phyloP scores from a whole-genome alignment of 2,888 invertebrate genomes.

The Agonopterix alstromeriana region DNA sequence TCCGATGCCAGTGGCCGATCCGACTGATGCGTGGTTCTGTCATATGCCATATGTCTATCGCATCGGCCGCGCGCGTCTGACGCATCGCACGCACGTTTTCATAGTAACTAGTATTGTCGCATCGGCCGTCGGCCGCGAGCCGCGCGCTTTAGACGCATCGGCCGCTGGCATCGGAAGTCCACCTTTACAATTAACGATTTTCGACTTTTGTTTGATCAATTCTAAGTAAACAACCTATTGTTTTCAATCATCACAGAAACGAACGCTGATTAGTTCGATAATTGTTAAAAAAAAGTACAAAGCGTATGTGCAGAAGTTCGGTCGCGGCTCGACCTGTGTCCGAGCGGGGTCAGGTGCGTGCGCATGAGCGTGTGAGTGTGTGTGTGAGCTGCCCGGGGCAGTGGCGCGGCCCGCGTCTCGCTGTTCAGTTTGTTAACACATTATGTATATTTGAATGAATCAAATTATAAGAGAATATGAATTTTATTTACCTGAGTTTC shows the following conservation, averaged over 20 bases:
- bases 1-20: too few relatives aligned
- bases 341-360: slow-evolving; percentile 27
- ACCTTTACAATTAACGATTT: too few relatives aligned
- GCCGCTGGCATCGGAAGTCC: too few relatives aligned
- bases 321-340: slow-evolving; percentile 45
- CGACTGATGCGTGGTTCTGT: too few relatives aligned
- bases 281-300: slow-evolving; percentile 54
- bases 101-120: too few relatives aligned
- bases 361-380: slow-evolving; percentile 16
- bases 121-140: too few relatives aligned
- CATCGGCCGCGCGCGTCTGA: too few relatives aligned
- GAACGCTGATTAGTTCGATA: slow-evolving; percentile 25
- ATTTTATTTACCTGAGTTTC: slow-evolving; percentile 47
- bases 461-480: slow-evolving; percentile 76
- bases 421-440: slow-evolving; percentile 75
- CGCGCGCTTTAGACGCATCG: too few relatives aligned
- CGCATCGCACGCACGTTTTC: too few relatives aligned
- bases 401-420: slow-evolving; percentile 56
- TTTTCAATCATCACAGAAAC: slow-evolving; percentile 13
- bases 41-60: too few relatives aligned
- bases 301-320: slow-evolving; percentile 70
- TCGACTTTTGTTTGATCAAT: too few relatives aligned
- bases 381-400: slow-evolving; percentile 17
- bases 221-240: too few relatives aligned
- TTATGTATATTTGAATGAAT: slow-evolving; percentile 76